These are phyloP conservation scores for Eupithecia vulgata DNA, from an alignment of 2,888 invertebrate genomes.

Conservation along the genomic window DNA sequence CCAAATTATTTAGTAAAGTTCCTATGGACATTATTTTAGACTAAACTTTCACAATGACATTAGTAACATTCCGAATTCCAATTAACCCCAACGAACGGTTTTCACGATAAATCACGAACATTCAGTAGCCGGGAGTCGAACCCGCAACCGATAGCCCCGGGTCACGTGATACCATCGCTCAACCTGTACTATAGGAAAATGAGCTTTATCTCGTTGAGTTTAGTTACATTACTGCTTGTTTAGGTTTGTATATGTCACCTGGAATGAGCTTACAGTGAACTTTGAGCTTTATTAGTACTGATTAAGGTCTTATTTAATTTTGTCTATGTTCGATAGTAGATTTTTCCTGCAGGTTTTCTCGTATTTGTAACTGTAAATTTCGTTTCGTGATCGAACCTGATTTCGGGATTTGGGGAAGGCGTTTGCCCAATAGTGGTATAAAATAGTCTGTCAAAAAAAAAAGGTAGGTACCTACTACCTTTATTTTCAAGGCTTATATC, in stretches of 20 bases:
- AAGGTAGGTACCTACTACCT: background rate
- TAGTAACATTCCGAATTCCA: constrained; percentile 52
- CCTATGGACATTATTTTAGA: background rate
- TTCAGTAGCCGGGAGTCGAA: constrained; percentile 71
- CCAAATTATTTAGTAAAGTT: background rate
- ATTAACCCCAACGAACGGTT: constrained; percentile 70
- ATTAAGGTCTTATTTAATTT: constrained; percentile 9
- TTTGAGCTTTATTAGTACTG: constrained; percentile 3
- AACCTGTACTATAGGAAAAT: constrained; percentile 14
- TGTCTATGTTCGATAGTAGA: background rate
- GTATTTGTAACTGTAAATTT: background rate
- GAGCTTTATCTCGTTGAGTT: constrained; percentile 13
- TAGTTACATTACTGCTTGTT: constrained; percentile 8
- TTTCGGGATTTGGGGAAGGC: background rate
- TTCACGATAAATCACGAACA: constrained; percentile 74
- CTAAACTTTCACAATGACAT: constrained; percentile 17
- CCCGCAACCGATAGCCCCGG: constrained; percentile 76
- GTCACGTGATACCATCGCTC: constrained; percentile 73
- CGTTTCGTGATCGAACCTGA: background rate
- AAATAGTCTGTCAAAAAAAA: background rate
- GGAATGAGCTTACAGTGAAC: constrained; percentile 2
- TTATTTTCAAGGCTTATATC: background rate
- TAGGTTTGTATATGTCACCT: background rate
- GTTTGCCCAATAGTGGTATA: background rate
- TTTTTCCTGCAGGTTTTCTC: background rate